Evolutionary conservation across 2,113 vertebrate species (phyloP).

Genomic region (Clupea harengus): DNA sequence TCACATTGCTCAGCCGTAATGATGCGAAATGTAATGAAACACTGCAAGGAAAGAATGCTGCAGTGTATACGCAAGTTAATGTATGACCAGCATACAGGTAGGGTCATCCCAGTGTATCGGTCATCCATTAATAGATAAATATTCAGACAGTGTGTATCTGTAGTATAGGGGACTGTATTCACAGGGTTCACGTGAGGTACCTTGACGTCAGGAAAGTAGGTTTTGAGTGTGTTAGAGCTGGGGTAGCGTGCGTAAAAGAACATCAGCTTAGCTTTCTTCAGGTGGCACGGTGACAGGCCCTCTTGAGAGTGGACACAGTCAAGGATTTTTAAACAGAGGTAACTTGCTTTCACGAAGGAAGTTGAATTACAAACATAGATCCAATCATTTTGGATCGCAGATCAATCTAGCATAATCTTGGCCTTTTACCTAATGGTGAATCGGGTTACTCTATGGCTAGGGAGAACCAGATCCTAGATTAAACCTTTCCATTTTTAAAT

Average conservation of each 20-base stretch:
- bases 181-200: conserved; percentile 57
- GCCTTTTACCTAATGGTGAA: background rate
- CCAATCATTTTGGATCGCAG: background rate
- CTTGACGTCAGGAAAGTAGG: conserved; percentile 98
- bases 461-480: background rate
- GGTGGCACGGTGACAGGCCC: conserved; percentile 95
- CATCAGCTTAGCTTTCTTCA: conserved; percentile 99
- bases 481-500: background rate
- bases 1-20: background rate
- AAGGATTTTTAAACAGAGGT: conserved; percentile 51
- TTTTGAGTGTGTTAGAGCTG: conserved; percentile 98
- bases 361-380: background rate
- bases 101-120: conserved; percentile 5
- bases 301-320: conserved; percentile 81
- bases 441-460: background rate
- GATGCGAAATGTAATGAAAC: background rate
- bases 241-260: conserved; percentile 98
- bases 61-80: background rate
- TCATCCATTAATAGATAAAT: conserved; percentile 11
- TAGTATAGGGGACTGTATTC: background rate
- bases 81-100: conserved; percentile 12
- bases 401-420: background rate
- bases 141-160: background rate
- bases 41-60: background rate
- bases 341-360: background rate